Evolutionary conservation across 2,797 vertebrate genomes (phyloP).

Genomic region (Pipistrellus pipistrellus): DNA sequence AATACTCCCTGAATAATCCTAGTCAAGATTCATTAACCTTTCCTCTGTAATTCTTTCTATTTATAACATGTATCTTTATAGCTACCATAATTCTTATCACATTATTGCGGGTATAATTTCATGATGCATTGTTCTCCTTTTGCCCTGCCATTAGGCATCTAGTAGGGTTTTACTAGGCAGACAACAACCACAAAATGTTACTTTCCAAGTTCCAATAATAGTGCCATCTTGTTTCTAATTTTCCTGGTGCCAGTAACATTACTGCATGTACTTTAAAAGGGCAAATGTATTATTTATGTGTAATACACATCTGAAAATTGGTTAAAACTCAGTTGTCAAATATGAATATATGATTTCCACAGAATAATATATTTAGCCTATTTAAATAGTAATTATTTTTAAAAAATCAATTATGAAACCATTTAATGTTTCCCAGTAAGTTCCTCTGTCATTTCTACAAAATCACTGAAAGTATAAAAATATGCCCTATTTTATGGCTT

Average conservation of each 20-base stretch:
- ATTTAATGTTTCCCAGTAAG: background rate
- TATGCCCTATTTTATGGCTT: background rate
- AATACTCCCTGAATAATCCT: background rate
- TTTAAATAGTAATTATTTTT: background rate
- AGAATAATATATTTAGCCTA: background rate
- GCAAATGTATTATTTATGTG: background rate
- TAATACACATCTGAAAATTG: background rate
- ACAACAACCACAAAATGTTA: background rate
- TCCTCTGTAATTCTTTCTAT: background rate
- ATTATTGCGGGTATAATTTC: background rate
- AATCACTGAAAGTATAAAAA: background rate
- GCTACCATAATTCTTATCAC: background rate
- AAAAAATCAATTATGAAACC: background rate
- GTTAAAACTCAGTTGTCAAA: background rate
- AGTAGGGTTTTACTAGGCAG: background rate
- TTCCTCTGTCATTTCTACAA: background rate
- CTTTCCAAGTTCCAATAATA: background rate
- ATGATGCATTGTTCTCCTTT: background rate
- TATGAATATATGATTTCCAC: background rate
- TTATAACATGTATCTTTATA: background rate
- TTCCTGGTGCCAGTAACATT: background rate
- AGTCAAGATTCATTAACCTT: background rate
- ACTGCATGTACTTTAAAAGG: constrained; percentile 22
- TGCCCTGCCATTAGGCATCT: background rate
- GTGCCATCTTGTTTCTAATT: background rate